phyloP scores from a whole-genome alignment of 2,113 vertebrate species.

The Melanerpes aurifrons region DNA sequence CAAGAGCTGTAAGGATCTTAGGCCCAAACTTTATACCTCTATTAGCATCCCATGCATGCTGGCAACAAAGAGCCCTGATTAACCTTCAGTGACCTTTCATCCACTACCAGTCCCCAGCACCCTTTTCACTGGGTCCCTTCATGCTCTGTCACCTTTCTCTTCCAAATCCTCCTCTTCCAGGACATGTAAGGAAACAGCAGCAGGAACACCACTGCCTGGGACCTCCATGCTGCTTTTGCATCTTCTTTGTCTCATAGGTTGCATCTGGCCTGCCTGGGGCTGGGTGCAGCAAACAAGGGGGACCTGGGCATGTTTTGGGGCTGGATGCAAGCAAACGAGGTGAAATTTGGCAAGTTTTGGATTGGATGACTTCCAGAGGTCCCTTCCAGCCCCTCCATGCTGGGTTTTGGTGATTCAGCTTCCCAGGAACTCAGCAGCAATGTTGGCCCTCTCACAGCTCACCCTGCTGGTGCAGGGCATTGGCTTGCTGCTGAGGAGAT shows the following conservation, averaged over 20 bases:
- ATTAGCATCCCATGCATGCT: rapidly evolving
- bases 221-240: rapidly evolving
- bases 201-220: neutral
- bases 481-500: neutral
- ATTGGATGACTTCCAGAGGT: too few species aligned
- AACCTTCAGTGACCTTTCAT: neutral
- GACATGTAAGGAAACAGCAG: neutral
- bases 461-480: neutral
- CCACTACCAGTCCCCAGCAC: rapidly evolving
- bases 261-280: neutral
- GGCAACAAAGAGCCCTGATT: neutral
- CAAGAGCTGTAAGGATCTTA: neutral
- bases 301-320: neutral
- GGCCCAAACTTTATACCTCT: neutral
- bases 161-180: neutral
- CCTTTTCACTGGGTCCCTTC: neutral
- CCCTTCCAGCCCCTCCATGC: too few species aligned
- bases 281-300: neutral
- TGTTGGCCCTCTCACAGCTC: neutral
- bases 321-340: too few species aligned
- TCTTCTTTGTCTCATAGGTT: neutral
- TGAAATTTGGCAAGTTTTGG: too few species aligned
- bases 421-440: neutral
- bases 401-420: neutral
- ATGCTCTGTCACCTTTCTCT: too few species aligned